These are phyloP conservation scores for Diorhabda elongata DNA, from an alignment of 1,140 invertebrate species.

Conservation along the genomic window DNA sequence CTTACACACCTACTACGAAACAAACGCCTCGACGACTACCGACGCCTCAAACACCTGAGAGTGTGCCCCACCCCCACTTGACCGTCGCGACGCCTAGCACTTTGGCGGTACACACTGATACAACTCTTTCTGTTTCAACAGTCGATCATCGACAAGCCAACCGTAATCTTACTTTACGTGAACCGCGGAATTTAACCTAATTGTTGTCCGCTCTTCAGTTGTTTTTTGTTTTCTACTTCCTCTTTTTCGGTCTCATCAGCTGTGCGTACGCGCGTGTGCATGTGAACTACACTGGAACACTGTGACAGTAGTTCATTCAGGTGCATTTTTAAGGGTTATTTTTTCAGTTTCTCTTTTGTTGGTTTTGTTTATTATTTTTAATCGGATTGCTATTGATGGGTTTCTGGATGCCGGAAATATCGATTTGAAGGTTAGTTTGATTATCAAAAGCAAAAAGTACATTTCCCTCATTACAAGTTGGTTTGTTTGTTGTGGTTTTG, in stretches of 20 bases:
- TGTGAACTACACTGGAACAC: constrained; percentile 8
- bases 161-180: constrained; percentile 7
- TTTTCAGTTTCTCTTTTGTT: constrained; percentile 1
- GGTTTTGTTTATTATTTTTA: neutral
- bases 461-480: no score
- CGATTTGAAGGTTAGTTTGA: constrained; percentile 1
- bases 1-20: constrained; percentile 33
- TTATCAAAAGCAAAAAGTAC: no score
- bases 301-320: constrained; percentile 13
- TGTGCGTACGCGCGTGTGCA: constrained; percentile 12
- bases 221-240: neutral
- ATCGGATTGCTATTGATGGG: neutral
- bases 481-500: no score
- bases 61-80: constrained; percentile 44
- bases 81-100: constrained; percentile 23
- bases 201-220: constrained; percentile 7
- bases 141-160: constrained; percentile 23
- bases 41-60: constrained; percentile 35
- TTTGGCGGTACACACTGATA: constrained; percentile 7
- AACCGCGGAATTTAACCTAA: neutral
- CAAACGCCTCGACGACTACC: constrained; percentile 39
- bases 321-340: constrained; percentile 8
- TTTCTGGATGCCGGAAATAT: neutral
- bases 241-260: constrained; percentile 9
- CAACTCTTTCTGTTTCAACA: constrained; percentile 17